Percentiles rank a stretch among this genome's conserved stretches.
phyloP scores from a whole-genome alignment of 2,797 vertebrate species.

The Uromys caudimaculatus region DNA sequence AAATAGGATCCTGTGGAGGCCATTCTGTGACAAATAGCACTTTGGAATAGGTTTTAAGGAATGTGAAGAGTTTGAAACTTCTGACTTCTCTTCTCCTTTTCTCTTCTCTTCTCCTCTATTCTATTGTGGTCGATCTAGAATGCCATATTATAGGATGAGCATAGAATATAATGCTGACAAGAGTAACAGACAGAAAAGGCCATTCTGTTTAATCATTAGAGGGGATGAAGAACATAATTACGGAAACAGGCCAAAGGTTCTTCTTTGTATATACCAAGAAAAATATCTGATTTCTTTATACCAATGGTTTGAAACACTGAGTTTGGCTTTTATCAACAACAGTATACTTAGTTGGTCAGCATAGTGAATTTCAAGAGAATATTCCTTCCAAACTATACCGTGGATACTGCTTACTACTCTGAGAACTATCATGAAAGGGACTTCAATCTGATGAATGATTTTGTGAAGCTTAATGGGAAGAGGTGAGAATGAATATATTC shows the following conservation, averaged over 20 bases:
- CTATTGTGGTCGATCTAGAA: too few species aligned
- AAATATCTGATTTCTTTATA: background rate
- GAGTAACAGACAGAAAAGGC: background rate
- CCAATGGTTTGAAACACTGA: background rate
- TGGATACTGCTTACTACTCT: background rate
- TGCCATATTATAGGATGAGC: too few species aligned
- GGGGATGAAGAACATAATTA: background rate
- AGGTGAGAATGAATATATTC: background rate
- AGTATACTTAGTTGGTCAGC: background rate
- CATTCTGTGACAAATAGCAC: background rate
- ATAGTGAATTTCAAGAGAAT: background rate
- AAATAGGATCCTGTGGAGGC: background rate
- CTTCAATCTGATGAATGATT: too few species aligned
- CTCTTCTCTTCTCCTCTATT: too few species aligned
- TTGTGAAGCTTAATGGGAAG: background rate
- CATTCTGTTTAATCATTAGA: background rate
- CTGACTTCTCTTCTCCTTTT: too few species aligned
- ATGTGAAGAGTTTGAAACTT: background rate
- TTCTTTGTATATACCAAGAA: background rate
- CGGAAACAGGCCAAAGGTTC: too few species aligned
- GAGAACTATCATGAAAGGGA: background rate
- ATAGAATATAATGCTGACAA: too few species aligned
- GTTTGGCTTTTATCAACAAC: background rate
- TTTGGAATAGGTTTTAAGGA: background rate
- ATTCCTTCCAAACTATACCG: background rate